Evolutionary conservation across 2,797 vertebrate genomes (phyloP), one percentile per base, ranked within the genome.

Genomic region (Allobates femoralis): DNA sequence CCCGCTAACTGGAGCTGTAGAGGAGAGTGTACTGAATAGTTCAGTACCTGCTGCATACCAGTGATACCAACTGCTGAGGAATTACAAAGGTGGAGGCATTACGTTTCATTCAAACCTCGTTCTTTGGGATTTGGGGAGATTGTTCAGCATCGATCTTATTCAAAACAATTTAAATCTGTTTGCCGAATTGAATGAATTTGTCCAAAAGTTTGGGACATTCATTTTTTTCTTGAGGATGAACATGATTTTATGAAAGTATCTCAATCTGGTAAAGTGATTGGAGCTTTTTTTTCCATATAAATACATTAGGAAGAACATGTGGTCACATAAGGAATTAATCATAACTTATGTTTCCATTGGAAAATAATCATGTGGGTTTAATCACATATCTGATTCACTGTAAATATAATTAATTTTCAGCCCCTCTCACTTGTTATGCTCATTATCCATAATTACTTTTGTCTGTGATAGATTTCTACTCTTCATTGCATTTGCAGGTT

Each of bases 371-470:
- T 51, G 28, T 5, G n/a, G 28, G 19, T 53, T n/a, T 66, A 50
- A 64, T 21, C 26, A 53, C 16, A 37, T 79, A 5, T 53, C 37
- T 26, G 21, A 51, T 28, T 30, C 50, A 37, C 30, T 71, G 19
- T 71, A 55, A 81, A 55, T 69, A 55, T 55, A 16, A 69, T 81
- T n/a, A 7, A 69, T 34, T 32, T 55, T 46, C 64, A 55, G 46
- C 46, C n/a, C 62, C 18, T 2, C 16, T 56, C 10, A 18, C 50
- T 18, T 66, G 30, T 32, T 69, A 23, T 55, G 50, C 11, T 69
- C 46, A 81, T 81, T 82, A 56, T 14, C 12, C 32, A 34, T 26
- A 56, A 82, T 82, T 28, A 71, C 50, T 21, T 23, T 26, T 56
- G 66, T 23, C 37, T 80, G n/a, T 50, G n/a, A 62, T 60, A 37